Evolutionary conservation across 2,797 vertebrate genomes (phyloP), one percentile per base, ranked within the genome.

Genomic region (Otolemur crassicaudatus): DNA sequence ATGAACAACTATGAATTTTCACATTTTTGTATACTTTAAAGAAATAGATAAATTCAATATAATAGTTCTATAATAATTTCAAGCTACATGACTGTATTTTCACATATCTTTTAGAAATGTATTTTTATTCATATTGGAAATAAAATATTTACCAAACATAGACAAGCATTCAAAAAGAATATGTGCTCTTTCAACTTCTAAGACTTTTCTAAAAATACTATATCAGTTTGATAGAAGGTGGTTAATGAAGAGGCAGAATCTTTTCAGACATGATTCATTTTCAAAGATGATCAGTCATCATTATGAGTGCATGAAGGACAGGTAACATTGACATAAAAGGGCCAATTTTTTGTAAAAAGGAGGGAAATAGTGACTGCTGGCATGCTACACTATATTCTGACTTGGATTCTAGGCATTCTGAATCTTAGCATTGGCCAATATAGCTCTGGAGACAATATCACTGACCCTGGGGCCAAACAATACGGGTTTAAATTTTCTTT

Each of bases 221-320:
- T 25, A 76, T 31, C 69, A 63, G 19, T 90, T 76, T 31, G 25
- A 91, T 93, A 90, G 92, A 88, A 87, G n/a, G 10, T 31, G 25
- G 19, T 94, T 73, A 79, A 79, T 77, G 40, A 87, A 94, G 49
- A 92, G 89, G 29, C 14, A 77, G 17, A 81, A 72, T 92, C 22
- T 92, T 93, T 85, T 85, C 27, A 84, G 31, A 14, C 53, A 4
- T 95, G 56, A 94, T 79, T 91, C 81, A 87, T 69, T 95, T 90
- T 84, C 56, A 91, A 76, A 90, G 53, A 92, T 87, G 56, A 93
- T 73, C 49, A 73, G 72, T 40, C 58, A 95, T 49, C 40, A 90
- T 79, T 34, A 69, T 20, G 3, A 12, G 70, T 31, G 11, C 49
- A 53, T 69, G 95, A 96, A 79, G 16, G 20, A 20, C 23, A 92